Conservation (phyloP, 2,888 invertebrate species). For the Drosophila multiciliata region DNA sequence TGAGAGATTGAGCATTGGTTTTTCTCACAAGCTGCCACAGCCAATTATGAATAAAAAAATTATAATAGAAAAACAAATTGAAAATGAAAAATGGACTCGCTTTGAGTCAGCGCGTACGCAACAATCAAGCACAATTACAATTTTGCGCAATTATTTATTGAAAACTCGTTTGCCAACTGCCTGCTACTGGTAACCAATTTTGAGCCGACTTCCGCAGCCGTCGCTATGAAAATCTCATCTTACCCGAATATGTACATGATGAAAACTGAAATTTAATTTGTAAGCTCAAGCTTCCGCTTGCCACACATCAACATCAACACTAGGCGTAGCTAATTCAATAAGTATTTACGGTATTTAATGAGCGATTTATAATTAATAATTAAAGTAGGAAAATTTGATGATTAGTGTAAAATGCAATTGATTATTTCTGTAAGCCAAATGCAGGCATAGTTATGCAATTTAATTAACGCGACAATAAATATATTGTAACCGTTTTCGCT, state of each 20-base stretch:
- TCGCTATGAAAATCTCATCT: constrained; percentile 34
- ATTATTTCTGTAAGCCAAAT: constrained; percentile 41
- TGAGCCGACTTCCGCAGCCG: constrained; percentile 58
- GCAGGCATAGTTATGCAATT: constrained; percentile 64
- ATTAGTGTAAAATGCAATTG: constrained; percentile 66
- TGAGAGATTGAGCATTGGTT: constrained; percentile 44
- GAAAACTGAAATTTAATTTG: constrained; percentile 20
- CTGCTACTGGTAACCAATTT: constrained; percentile 36
- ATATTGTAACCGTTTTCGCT: constrained; percentile 58
- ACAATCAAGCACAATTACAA: constrained; percentile 73
- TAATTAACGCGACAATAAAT: constrained; percentile 30
- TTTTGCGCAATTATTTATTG: constrained; percentile 71
- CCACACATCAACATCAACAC: constrained; percentile 14
- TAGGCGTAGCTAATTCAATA: constrained; percentile 26
- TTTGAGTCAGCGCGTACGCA: constrained; percentile 59
- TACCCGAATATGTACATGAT: constrained; percentile 37
- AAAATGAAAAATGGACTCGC: constrained; percentile 20
- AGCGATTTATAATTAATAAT: constrained; percentile 9
- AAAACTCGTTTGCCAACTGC: constrained; percentile 65
- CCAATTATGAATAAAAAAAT: constrained; percentile 41
- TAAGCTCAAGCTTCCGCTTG: constrained; percentile 54
- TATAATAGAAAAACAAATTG: constrained; percentile 14
- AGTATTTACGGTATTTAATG: constrained; percentile 5
- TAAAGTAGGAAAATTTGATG: constrained; percentile 44
- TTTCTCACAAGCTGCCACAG: constrained; percentile 54